Evolutionary conservation across 2,113 vertebrate genomes (phyloP).

Genomic region (Semnornis frantzii): DNA sequence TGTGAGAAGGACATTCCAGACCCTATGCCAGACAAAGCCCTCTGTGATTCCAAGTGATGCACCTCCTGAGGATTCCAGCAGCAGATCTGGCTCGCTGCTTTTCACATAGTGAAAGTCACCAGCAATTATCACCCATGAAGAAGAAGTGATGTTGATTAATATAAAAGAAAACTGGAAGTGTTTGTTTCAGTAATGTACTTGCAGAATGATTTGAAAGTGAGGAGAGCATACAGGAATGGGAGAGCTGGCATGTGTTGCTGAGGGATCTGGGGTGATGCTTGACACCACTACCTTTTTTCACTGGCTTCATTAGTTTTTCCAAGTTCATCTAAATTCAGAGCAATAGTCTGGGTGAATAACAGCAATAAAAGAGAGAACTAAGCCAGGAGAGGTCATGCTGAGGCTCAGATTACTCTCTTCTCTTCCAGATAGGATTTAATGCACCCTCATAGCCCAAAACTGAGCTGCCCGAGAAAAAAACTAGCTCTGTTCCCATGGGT

Average conservation of each 20-base stretch:
- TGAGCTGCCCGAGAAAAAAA: neutral
- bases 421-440: conserved; percentile 18
- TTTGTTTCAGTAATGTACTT: neutral
- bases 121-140: neutral
- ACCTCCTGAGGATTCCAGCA: accelerated
- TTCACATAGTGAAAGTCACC: neutral
- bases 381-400: neutral
- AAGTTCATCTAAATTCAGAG: neutral
- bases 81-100: neutral
- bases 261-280: accelerated
- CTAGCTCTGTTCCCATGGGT: neutral
- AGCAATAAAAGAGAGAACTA: neutral
- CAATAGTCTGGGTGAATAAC: neutral
- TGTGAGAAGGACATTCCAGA: neutral
- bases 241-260: neutral
- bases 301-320: neutral
- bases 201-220: neutral
- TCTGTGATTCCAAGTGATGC: accelerated
- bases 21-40: neutral
- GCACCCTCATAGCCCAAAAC: neutral
- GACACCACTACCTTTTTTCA: neutral
- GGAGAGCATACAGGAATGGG: neutral
- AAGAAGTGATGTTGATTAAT: neutral
- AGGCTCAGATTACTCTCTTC: neutral
- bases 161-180: neutral